Percentiles rank a stretch among this genome's conserved stretches.
These are phyloP conservation scores for Acanthisitta chloris DNA, from an alignment of 2,113 vertebrate genomes.

Conservation along the genomic window DNA sequence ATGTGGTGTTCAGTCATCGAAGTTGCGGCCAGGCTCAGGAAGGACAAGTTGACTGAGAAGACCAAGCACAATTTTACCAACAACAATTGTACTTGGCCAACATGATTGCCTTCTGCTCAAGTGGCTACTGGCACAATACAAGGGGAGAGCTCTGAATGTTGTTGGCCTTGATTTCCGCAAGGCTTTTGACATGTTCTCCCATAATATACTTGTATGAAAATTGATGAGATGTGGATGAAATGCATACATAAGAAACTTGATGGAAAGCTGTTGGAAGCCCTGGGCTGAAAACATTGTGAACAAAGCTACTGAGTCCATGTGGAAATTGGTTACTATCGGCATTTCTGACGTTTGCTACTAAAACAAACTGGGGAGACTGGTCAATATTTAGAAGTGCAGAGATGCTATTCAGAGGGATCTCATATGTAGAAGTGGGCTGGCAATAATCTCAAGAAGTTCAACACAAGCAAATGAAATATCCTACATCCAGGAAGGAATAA, in stretches of 20 bases:
- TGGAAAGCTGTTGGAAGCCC: not conserved
- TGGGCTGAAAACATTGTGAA: not conserved
- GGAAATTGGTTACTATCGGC: not conserved
- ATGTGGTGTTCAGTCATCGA: not conserved
- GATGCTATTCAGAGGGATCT: not conserved
- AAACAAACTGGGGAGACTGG: not conserved
- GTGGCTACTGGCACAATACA: not conserved
- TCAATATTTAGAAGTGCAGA: not conserved
- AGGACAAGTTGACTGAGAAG: not conserved
- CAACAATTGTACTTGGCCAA: not conserved
- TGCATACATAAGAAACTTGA: not conserved
- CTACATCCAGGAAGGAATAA: not conserved
- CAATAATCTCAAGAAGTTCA: not conserved
- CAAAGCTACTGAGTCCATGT: not conserved
- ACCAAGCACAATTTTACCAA: not conserved
- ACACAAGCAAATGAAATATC: not conserved
- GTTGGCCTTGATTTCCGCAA: not conserved
- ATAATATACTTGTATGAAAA: not conserved
- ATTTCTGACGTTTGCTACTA: not conserved
- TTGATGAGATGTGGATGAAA: not conserved
- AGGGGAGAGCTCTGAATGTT: not conserved
- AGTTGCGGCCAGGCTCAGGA: not conserved
- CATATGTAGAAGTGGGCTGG: not conserved
- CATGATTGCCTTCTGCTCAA: not conserved
- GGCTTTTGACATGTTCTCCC: not conserved